Conservation (phyloP, 2,888 invertebrate species). For the Phyllotreta striolata region DNA sequence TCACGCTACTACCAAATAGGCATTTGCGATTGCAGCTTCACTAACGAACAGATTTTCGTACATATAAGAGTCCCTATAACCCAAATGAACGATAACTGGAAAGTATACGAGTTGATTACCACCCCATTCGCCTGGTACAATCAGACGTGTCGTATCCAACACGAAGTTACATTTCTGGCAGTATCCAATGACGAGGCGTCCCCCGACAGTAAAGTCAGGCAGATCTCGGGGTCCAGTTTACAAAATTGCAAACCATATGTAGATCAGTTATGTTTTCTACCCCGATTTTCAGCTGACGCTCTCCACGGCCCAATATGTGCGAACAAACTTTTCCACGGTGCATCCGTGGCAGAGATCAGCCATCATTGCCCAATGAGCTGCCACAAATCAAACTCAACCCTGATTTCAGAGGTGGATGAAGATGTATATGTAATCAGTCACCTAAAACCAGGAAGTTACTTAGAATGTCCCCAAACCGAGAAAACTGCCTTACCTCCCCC, state of each 20-base stretch:
- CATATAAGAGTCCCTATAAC: slow-evolving; percentile 30
- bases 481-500: slow-evolving; percentile 4
- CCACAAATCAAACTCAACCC: slow-evolving; percentile 29
- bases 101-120: slow-evolving; percentile 34
- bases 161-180: slow-evolving; percentile 32
- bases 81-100: slow-evolving; percentile 24
- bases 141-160: slow-evolving; percentile 35
- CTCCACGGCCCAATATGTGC: slow-evolving; percentile 37
- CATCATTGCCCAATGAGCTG: slow-evolving; percentile 36
- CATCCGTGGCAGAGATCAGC: slow-evolving; percentile 37
- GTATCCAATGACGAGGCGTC: slow-evolving; percentile 1
- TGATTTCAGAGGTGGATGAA: slow-evolving; percentile 34
- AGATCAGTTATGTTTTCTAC: slow-evolving; percentile 37
- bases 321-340: slow-evolving; percentile 32
- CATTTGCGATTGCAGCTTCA: slow-evolving; percentile 35
- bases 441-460: slow-evolving; percentile 18
- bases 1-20: slow-evolving; percentile 34
- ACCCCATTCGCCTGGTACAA: slow-evolving; percentile 37
- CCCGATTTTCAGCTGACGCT: slow-evolving; percentile 36
- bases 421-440: slow-evolving; percentile 36
- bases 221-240: slow-evolving; percentile 32
- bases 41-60: slow-evolving; percentile 19
- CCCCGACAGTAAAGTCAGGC: slow-evolving; percentile 12
- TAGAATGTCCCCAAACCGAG: slow-evolving; percentile 19
- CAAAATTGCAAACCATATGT: slow-evolving; percentile 35